These are phyloP conservation scores for Caenorhabditis sp. DNA, from an alignment of 2,888 invertebrate genomes.

Conservation along the genomic window DNA sequence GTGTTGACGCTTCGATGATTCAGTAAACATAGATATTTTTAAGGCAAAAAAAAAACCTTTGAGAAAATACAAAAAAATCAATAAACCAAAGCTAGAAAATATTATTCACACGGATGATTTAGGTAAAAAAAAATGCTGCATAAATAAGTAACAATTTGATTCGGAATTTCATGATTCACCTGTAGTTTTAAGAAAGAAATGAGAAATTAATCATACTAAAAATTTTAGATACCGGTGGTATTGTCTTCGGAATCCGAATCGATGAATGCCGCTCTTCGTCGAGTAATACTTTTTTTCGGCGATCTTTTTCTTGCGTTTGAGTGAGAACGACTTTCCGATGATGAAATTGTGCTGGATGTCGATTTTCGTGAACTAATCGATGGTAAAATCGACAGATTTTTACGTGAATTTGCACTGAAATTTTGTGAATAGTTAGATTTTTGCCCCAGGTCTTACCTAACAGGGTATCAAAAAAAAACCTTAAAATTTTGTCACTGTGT, in stretches of 20 bases:
- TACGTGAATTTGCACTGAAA: background rate
- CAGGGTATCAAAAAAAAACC: too few species aligned
- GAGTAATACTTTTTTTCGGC: background rate
- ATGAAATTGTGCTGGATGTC: background rate
- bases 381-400: background rate
- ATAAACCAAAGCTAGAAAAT: background rate
- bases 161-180: too few species aligned
- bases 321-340: background rate
- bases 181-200: too few species aligned
- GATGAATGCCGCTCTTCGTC: background rate
- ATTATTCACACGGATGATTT: background rate
- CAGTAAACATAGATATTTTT: constrained; percentile 7
- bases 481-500: too few species aligned
- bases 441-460: too few species aligned
- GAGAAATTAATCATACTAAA: too few species aligned
- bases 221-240: too few species aligned
- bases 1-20: too few species aligned
- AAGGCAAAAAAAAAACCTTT: background rate
- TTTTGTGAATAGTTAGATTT: background rate
- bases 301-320: background rate
- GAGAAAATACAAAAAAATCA: background rate
- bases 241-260: background rate
- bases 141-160: too few species aligned
- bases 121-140: background rate
- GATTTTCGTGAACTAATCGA: background rate